Base-by-base conservation (phyloP, 1,140 invertebrate species). In the Achatina immaculata region DNA sequence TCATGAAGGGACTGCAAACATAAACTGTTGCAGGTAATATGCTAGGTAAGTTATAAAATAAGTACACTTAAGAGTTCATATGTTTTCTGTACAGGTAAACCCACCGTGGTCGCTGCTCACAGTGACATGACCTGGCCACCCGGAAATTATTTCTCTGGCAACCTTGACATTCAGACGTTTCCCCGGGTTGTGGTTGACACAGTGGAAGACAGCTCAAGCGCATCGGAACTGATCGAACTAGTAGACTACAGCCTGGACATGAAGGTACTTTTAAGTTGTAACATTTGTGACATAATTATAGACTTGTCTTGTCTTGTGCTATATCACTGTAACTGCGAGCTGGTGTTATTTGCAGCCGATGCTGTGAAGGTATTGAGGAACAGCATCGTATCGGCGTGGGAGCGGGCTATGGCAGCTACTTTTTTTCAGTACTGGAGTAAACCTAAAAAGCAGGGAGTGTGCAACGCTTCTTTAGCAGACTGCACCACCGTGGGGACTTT, bases 111-210 rank as follows among this genome's bases (percentile, higher is more conserved):
- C 16, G 74, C 74, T 62, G 74, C 74, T 21, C 31, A 77, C 9
- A 14, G 1, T 40, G 19, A 34, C 16, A 77, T 77, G 74, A 24
- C 16, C 21, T 77, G 74, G 74, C 74, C 74, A 28, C 74, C 74
- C 11, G 7, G 28, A 75, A 75, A 77, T 62, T 77, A 62, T 65
- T 77, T 77, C 74, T 38, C 7, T 40, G 43, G n/a, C 45, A 62
- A 77, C 72, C 24, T 3, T 14, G 7, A 74, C 45, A 28, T 74
- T 36, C 11, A 43, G 42, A 48, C 31, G 42, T 51, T 48, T 1
- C 72, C 72, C 24, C n/a, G 31, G 24, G 72, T 74, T 16, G 48
- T 74, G 31, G 45, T 74, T 14, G 72, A 51, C 36, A 69, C 68
- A 42, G 68, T 42, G 24, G 36, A 3, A 43, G 31, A 69, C 42